Evolutionary conservation across 2,888 invertebrate genomes (phyloP), one percentile per base, ranked within the genome.

Genomic region (Entomobrya proxima): DNA sequence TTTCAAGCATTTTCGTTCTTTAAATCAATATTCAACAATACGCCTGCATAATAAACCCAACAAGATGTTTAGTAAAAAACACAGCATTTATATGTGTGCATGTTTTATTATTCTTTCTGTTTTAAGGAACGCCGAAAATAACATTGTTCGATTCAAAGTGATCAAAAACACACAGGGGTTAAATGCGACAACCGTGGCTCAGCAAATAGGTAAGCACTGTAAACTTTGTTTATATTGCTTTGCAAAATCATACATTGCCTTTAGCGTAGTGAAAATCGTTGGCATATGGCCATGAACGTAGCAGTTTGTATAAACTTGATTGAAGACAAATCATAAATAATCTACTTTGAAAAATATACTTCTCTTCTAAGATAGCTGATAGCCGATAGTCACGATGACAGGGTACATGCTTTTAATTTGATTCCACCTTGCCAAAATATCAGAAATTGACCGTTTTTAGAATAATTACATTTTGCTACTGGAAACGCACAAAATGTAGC

Each of bases 61-160:
- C 0, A 55, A 24, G 24, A 2, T 9, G 52, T 21, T 61, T n/a
- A n/a, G n/a, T n/a, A n/a, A n/a, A n/a, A n/a, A n/a, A n/a, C 11
- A 58, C 5, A 27, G 6, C 9, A 27, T 18, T 50, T 21, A 47
- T 47, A 5, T 2, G 6, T 50, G 18, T 4, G 6, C 2, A 18
- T n/a, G 5, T 74, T 40, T 9, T 47, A 11, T 37, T 13, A 37
- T 21, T 40, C 21, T 83, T 15, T 11, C n/a, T 50, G 32, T 24
- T 93, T 93, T 80, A 91, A 95, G 96, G 87, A 95, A 96, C 86
- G 84, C 27, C 64, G 95, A 95, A 90, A 93, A 94, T 18, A 95
- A 95, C 88, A 95, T 96, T 92, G 95, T 97, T 0, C 95, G 94
- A 0, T 96, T 96, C 91, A 95, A 94, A 92, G 95, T 96, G 1